Base-by-base conservation (phyloP, 2,113 vertebrate species). In the Delphinus delphis region DNA sequence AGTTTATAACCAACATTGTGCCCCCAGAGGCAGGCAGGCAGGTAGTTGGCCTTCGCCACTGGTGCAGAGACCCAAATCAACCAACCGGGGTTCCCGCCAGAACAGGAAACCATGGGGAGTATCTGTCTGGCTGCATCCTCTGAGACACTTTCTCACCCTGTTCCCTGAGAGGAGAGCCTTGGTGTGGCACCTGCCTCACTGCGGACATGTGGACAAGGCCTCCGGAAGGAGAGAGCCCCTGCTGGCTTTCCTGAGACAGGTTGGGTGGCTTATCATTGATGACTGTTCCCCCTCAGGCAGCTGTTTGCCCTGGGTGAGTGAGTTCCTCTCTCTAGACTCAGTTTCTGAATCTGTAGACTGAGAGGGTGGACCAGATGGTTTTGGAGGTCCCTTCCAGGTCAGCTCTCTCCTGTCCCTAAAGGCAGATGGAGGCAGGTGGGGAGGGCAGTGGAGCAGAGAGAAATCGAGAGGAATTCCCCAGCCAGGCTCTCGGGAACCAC, bases 391-490 rank as follows among this genome's bases (percentile, higher is more conserved):
- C 84, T 70, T 97, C 84, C 77, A 94, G 65, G 53, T 70, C 71
- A 88, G 53, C 36, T 53, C n/a, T 63, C 25, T 92, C 58, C 60
- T 77, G 93, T 77, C 55, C 33, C 50, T 76, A 44, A 36, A 87
- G n/a, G 47, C 25, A 97, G 70, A 86, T 53, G 13, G 88, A 79
- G 87, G 3, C 88, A 95, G 65, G 9, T 74, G 88, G 65, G 92
- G 83, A 8, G 7, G 71, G 93, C 41, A 96, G 94, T 76, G 63
- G 74, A 3, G 0, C 33, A 81, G 93, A 95, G 89, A 86, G 77
- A 71, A 41, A 83, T 97, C n/a, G 11, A 93, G 85, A 93, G 82
- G 97, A 96, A 95, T 97, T 93, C 93, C 77, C 87, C 86, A 25
- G 2, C 58, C 86, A 81, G 85, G 44, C 33, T 96, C 62, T 79